These are phyloP conservation scores for Gasteruption jaculator DNA, from an alignment of 2,888 invertebrate species.

Conservation along the genomic window DNA sequence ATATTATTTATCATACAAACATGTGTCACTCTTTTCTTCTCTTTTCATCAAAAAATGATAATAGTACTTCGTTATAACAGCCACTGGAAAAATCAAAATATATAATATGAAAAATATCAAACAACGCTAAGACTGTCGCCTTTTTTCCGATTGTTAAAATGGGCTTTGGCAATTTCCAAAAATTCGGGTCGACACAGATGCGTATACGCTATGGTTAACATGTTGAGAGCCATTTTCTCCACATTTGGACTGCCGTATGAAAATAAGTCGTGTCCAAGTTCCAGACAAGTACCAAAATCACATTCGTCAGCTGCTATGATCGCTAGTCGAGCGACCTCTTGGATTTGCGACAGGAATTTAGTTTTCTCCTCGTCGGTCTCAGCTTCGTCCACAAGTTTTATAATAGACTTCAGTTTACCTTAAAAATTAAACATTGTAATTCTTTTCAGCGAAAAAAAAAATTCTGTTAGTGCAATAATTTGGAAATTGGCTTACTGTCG, in stretches of 20 bases:
- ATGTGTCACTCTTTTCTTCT: no score
- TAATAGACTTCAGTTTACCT: slow-evolving; percentile 67
- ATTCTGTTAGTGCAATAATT: background rate
- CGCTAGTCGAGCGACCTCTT: slow-evolving; percentile 77
- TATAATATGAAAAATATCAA: slow-evolving; percentile 11
- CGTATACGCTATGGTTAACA: slow-evolving; percentile 72
- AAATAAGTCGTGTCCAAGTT: slow-evolving; percentile 83
- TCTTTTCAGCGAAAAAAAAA: background rate
- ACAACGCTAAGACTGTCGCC: slow-evolving; percentile 55
- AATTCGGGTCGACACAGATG: slow-evolving; percentile 70
- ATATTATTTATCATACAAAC: no score
- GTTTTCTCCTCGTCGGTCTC: slow-evolving; percentile 59
- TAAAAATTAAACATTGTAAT: slow-evolving; percentile 26
- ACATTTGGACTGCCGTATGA: slow-evolving; percentile 68
- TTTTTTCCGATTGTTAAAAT: slow-evolving; percentile 67
- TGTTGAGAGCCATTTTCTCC: slow-evolving; percentile 61
- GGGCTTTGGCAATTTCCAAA: slow-evolving; percentile 69
- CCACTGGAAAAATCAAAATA: background rate
- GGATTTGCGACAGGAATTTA: slow-evolving; percentile 64
- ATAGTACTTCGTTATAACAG: no score
- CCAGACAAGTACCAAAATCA: slow-evolving; percentile 90
- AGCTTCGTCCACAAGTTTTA: slow-evolving; percentile 61
- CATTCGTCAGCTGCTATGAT: slow-evolving; percentile 91
- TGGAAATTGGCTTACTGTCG: slow-evolving; percentile 53
- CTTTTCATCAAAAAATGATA: no score